Conservation (phyloP, 2,797 vertebrate species). For the Ctenopoma multispine region DNA sequence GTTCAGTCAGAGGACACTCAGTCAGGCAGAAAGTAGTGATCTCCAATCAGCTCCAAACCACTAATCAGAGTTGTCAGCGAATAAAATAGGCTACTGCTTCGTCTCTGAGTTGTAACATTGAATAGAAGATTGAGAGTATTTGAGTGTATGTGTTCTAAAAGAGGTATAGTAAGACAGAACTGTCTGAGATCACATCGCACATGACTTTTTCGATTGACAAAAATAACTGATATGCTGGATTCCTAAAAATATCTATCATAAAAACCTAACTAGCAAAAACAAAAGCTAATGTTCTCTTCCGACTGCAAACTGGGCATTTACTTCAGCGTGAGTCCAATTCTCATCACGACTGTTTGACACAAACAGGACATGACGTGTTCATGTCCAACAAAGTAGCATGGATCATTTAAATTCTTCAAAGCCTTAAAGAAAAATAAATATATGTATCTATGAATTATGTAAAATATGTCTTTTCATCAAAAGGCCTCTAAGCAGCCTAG, state of each 20-base stretch:
- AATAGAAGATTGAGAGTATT: slow-evolving; percentile 45
- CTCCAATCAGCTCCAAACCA: slow-evolving; percentile 56
- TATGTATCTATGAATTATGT: slow-evolving; percentile 77
- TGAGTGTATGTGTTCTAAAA: slow-evolving; percentile 30
- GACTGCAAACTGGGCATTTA: slow-evolving; percentile 63
- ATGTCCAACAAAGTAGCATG: slow-evolving; percentile 56
- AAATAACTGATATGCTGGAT: slow-evolving; percentile 67
- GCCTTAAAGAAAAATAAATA: slow-evolving; percentile 81
- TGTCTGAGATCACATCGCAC: slow-evolving; percentile 60
- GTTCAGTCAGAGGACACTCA: slow-evolving; percentile 77
- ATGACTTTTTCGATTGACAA: slow-evolving; percentile 53
- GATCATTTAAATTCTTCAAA: slow-evolving; percentile 58
- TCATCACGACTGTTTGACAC: slow-evolving; percentile 23
- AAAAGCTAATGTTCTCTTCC: slow-evolving; percentile 57
- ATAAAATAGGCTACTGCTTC: slow-evolving; percentile 32
- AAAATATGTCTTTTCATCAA: slow-evolving; percentile 75
- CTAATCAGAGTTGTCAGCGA: slow-evolving; percentile 34
- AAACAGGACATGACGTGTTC: slow-evolving; percentile 57
- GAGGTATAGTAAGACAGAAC: slow-evolving; percentile 47
- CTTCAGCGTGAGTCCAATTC: slow-evolving; percentile 36
- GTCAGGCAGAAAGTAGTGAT: slow-evolving; percentile 68
- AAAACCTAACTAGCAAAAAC: slow-evolving; percentile 74
- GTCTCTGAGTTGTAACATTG: slow-evolving; percentile 42
- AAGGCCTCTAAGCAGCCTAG: slow-evolving; percentile 60
- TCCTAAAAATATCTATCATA: slow-evolving; percentile 75